Conservation (phyloP, 1,140 invertebrate genomes). For the Meloidogyne exigua region DNA sequence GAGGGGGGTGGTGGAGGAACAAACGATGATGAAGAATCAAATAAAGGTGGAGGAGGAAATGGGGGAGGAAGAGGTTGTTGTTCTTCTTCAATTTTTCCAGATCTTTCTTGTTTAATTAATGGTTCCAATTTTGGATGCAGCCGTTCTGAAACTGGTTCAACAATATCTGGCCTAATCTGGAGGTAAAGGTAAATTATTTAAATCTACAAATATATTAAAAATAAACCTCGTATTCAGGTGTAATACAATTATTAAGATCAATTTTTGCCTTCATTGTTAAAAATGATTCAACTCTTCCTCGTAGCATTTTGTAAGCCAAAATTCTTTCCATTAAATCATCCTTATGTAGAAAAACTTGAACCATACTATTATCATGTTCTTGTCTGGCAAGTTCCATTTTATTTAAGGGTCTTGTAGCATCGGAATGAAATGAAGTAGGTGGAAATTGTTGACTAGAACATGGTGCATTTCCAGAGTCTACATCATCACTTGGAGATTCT, state of each 20-base stretch:
- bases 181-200: neutral
- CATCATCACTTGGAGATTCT: constrained; percentile 7
- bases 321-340: constrained; percentile 34
- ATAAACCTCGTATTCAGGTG: constrained; percentile 30
- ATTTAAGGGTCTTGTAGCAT: constrained; percentile 6
- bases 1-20: neutral
- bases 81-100: neutral
- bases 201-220: neutral
- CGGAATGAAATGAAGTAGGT: constrained; percentile 27
- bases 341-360: constrained; percentile 25
- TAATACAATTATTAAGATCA: constrained; percentile 31
- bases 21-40: constrained; percentile 3
- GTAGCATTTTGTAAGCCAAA: constrained; percentile 32
- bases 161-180: neutral
- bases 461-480: constrained; percentile 12
- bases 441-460: constrained; percentile 26
- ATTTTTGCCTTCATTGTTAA: constrained; percentile 26
- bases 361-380: constrained; percentile 34
- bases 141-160: constrained; percentile 3
- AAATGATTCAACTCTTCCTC: constrained; percentile 31
- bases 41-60: neutral
- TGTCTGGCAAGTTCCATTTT: constrained; percentile 21
- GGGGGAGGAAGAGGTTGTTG: neutral
- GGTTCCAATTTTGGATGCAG: neutral
- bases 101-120: neutral